Evolutionary conservation across 2,113 vertebrate species (phyloP), one percentile per base, ranked within the genome.

Genomic region (Myotis davidii): DNA sequence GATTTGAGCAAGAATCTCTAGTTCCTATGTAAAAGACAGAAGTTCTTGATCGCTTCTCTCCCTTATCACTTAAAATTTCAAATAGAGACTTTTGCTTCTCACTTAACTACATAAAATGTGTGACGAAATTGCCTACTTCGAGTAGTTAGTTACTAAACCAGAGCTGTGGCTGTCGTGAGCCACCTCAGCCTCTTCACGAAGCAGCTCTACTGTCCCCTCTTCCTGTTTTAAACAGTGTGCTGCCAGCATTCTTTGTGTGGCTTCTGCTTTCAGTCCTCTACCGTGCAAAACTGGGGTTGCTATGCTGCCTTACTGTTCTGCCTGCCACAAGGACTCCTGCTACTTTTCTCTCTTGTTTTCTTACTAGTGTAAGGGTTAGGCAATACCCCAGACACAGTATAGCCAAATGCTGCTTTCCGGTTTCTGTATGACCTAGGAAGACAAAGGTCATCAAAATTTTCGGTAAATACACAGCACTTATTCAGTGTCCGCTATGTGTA

Each of bases 51-150:
- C 1, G 14, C 2, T 84, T 92, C 67, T 74, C 88, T 81, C 18
- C 34, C 25, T 76, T n/a, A 48, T 39, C 50, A 21, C 34, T 45
- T 81, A 88, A 84, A 59, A 74, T 65, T 88, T 90, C 74, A 67
- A 74, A 27, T 42, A 52, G 70, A 18, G n/a, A 48, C 54, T 77
- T 91, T 16, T 25, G 34, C 90, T 61, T 77, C 52, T 14, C 67
- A 13, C 50, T 64, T 74, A 85, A 94, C 25, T 64, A 37, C 27
- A 39, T 1, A 0, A 32, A 72, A 2, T 1, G 1, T 64, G 3
- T 45, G 54, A 61, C 0, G 10, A 59, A 29, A 54, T 54, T 48
- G 23, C 72, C 56, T 61, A 0, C 39, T 16, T 13, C 0, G 0
- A 32, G 9, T 78, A 2, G 34, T 79, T 78, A 2, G 34, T 79